Evolutionary conservation across 2,797 vertebrate genomes (phyloP).

Genomic region (Eremophila alpestris): DNA sequence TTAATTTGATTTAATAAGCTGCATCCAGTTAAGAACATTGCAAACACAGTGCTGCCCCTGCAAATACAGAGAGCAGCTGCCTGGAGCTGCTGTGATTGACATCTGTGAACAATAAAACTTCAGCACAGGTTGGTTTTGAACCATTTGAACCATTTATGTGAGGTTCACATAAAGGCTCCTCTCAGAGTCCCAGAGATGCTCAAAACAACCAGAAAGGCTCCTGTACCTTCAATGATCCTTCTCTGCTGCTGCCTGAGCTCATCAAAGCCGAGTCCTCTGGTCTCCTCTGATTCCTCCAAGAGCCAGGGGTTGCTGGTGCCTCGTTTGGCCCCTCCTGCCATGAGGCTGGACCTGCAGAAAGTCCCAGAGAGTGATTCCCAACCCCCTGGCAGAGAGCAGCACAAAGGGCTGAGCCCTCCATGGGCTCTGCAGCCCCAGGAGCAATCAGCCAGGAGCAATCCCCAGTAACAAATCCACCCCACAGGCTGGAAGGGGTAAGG

Average conservation of each 20-base stretch:
- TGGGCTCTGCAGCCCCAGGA: neutral
- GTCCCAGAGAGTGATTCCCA: neutral
- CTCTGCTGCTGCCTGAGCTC: slow-evolving; percentile 93
- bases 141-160: neutral
- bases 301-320: slow-evolving; percentile 87
- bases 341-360: slow-evolving; percentile 84
- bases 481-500: neutral
- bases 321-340: slow-evolving; percentile 76
- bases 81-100: neutral
- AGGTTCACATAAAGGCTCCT: neutral
- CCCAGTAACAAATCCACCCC: neutral
- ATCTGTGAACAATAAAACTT: neutral
- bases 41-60: neutral
- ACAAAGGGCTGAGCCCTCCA: neutral
- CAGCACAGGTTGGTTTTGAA: neutral
- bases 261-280: slow-evolving; percentile 84
- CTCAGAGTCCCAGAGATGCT: neutral
- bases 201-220: neutral
- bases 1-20: neutral
- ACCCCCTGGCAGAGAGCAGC: neutral
- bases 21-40: neutral
- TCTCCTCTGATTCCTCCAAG: slow-evolving; percentile 91
- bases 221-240: slow-evolving; percentile 87
- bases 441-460: neutral
- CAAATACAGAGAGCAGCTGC: neutral